Evolutionary conservation across 2,888 invertebrate species (phyloP), one percentile per base, ranked within the genome.

Genomic region (Melinaea menophilus): DNA sequence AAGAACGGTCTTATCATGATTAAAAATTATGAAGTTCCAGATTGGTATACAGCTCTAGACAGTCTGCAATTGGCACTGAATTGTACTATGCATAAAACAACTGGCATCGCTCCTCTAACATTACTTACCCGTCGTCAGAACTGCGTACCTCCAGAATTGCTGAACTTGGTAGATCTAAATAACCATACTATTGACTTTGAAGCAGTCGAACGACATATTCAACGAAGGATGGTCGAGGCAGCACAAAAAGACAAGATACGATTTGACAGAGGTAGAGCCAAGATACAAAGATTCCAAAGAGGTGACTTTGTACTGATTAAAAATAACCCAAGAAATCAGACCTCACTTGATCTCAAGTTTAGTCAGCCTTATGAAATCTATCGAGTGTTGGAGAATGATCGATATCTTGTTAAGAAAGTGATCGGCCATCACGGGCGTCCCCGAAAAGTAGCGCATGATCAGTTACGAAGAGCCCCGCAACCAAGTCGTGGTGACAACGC

Each of bases 1-100:
- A 71, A 72, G 54, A 70, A 70, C 46, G 69, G 61, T 0, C 46
- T 69, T 0, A 64, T 56, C 4, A 72, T 73, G 47, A 68, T 73
- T 0, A 70, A 71, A 41, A 72, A 72, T 62, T 71, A 70, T 56
- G 69, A 72, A 31, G 71, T 68, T 0, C 3, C 9, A 9, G 37
- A 54, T 5, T 73, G 73, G 73, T 68, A 70, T 2, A 70, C 63
- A 2, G 66, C 72, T 3, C 33, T 75, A 2, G 70, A 68, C 5
- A 55, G 13, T 4, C 54, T 73, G 1, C 73, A 73, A 58, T 56
- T 74, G 2, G 72, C 73, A 0, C 11, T 73, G 0, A 73, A 75
- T 58, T 73, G 72, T 56, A 71, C 73, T 0, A 1, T 47, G 3
- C 68, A 71, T 11, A 58, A 64, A 55, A 58, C 56, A 0, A 75